Conservation (phyloP, 1,140 invertebrate species). For the Lepidostoma basale region DNA sequence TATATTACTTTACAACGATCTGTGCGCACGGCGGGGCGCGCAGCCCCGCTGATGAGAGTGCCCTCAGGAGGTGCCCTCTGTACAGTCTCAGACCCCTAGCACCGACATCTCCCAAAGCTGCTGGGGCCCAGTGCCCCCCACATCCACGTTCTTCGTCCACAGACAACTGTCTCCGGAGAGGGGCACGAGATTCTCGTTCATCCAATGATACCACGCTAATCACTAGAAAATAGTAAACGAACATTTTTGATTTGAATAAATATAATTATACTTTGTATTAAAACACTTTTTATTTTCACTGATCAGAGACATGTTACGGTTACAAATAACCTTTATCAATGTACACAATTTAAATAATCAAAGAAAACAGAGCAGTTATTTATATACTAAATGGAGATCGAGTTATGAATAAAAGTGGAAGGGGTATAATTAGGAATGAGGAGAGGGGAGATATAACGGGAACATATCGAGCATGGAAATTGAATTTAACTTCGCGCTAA, state of each 20-base stretch:
- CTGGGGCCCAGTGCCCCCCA: constrained; percentile 35
- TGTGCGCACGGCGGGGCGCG: constrained; percentile 38
- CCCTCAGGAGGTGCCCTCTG: constrained; percentile 23
- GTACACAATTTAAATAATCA: not conserved
- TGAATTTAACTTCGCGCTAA: too few relatives aligned
- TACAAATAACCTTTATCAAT: not conserved
- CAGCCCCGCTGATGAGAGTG: constrained; percentile 3
- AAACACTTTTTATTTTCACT: not conserved
- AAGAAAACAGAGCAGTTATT: not conserved
- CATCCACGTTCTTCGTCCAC: constrained; percentile 44
- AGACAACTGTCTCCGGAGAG: constrained; percentile 35
- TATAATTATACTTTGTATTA: not conserved
- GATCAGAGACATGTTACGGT: not conserved
- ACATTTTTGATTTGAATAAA: not conserved
- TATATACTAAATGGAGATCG: not conserved
- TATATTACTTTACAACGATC: constrained; percentile 21
- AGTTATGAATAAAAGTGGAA: too few relatives aligned
- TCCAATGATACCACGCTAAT: constrained; percentile 41
- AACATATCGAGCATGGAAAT: too few relatives aligned
- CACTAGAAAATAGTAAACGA: constrained; percentile 17
- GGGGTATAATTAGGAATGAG: too few relatives aligned
- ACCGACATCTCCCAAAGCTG: constrained; percentile 17
- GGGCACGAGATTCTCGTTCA: constrained; percentile 35
- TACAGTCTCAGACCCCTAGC: constrained; percentile 33
- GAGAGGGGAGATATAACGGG: too few relatives aligned